phyloP scores from a whole-genome alignment of 2,888 invertebrate species.

The Unio pictorum region DNA sequence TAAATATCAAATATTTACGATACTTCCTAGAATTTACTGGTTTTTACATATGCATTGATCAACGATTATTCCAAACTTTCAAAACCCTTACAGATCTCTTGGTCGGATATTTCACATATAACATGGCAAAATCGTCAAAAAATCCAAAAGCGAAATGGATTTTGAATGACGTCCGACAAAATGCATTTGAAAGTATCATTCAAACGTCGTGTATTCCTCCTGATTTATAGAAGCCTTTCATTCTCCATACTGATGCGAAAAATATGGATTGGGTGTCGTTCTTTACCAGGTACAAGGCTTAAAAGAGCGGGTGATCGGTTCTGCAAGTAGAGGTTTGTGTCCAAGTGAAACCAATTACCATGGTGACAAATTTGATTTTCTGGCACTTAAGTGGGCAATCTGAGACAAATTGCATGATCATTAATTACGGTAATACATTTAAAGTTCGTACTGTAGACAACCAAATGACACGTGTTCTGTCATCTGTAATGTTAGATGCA shows the following conservation, averaged over 20 bases:
- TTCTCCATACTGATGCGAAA: conserved; percentile 15
- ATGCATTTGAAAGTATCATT: conserved; percentile 1
- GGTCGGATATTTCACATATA: conserved; percentile 3
- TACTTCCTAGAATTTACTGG: no score
- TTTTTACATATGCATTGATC: no score
- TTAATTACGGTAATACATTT: background rate
- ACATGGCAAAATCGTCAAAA: background rate
- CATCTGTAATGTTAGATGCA: conserved; percentile 1
- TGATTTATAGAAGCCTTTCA: conserved; percentile 2
- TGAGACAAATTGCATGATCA: no score
- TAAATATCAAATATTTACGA: no score
- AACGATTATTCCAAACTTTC: background rate
- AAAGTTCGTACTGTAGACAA: conserved; percentile 15
- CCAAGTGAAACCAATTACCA: background rate
- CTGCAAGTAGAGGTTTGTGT: conserved; percentile 10
- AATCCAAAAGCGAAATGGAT: background rate
- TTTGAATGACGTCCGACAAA: background rate
- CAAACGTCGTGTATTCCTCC: conserved; percentile 1
- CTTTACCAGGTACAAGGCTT: background rate
- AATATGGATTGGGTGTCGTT: conserved; percentile 9
- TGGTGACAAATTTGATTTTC: no score
- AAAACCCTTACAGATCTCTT: conserved; percentile 6
- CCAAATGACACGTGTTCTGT: conserved; percentile 19
- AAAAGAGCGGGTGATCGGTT: conserved; percentile 3
- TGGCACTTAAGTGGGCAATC: no score